A percentile compares a stretch with the other conserved stretches of the same genome.
These are phyloP conservation scores for Aphidius ervi DNA, from an alignment of 1,140 invertebrate species.

Conservation along the genomic window DNA sequence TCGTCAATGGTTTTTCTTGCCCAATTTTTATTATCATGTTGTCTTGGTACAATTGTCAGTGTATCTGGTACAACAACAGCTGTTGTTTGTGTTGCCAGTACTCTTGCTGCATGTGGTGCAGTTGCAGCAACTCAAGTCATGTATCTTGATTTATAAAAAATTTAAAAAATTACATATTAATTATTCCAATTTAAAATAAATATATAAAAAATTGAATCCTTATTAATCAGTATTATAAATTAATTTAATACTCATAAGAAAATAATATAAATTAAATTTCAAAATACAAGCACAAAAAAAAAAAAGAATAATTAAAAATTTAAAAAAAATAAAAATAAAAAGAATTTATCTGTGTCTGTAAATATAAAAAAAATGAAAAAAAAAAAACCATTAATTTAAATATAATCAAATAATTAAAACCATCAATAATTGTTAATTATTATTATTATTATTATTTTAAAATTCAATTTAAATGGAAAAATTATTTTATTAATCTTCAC, in stretches of 20 bases:
- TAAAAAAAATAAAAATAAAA: no score
- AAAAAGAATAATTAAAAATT: background rate
- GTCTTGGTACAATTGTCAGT: conserved; percentile 81
- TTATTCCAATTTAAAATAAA: no score
- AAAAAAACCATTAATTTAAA: no score
- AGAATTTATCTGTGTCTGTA: no score
- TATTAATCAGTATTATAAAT: conserved; percentile 11
- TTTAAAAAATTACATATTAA: background rate
- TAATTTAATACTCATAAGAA: background rate
- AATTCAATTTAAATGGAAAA: background rate
- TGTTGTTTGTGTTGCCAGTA: conserved; percentile 77
- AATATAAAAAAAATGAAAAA: no score
- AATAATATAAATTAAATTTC: background rate
- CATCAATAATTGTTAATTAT: no score
- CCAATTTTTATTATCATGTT: conserved; percentile 83
- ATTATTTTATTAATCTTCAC: background rate
- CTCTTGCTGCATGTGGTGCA: conserved; percentile 79
- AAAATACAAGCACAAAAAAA: conserved; percentile 4
- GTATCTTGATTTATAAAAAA: conserved; percentile 77
- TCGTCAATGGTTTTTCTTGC: conserved; percentile 94
- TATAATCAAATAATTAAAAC: no score
- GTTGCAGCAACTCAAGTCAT: conserved; percentile 80
- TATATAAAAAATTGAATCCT: no score
- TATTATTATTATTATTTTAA: background rate
- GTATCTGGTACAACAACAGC: conserved; percentile 79